A percentile compares a stretch with the other conserved stretches of the same genome.
Evolutionary conservation across 53 echinoderm and acorn worm genomes (phyloP).

Genomic region (Luidia sarsii): DNA sequence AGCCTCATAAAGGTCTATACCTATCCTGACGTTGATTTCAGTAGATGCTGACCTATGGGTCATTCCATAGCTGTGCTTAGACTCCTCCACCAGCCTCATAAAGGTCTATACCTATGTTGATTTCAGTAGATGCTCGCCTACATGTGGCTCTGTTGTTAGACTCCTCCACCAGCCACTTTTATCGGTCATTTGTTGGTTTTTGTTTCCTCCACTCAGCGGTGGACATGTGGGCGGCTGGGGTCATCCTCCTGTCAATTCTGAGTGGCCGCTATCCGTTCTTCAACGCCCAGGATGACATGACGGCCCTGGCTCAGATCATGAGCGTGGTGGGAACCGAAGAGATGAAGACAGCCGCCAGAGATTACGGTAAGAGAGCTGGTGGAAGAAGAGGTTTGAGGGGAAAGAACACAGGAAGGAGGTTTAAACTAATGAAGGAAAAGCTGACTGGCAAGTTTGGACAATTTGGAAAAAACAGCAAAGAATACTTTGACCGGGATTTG

Average conservation of each 20-base stretch:
- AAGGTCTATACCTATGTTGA: too few relatives aligned
- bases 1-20: too few relatives aligned
- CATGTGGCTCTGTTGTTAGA: too few relatives aligned
- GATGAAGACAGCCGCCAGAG: slow-evolving; percentile 71
- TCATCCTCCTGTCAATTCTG: slow-evolving; percentile 89
- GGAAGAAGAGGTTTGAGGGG: background rate
- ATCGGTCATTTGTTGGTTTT: background rate
- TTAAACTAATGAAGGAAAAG: too few relatives aligned
- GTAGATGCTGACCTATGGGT: too few relatives aligned
- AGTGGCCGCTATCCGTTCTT: slow-evolving; percentile 97
- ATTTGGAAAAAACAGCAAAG: too few relatives aligned
- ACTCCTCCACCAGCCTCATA: too few relatives aligned
- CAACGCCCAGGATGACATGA: slow-evolving; percentile 89
- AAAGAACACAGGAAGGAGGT: background rate
- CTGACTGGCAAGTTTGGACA: too few relatives aligned
- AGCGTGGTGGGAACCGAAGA: slow-evolving; percentile 88
- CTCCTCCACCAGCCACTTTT: too few relatives aligned
- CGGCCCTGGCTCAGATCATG: slow-evolving; percentile 95
- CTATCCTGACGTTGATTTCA: too few relatives aligned
- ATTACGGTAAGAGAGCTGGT: slow-evolving; percentile 68
- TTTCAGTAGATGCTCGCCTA: too few relatives aligned
- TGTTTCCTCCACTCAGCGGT: slow-evolving; percentile 67
- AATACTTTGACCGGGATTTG: background rate
- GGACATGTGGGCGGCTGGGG: slow-evolving; percentile 98
- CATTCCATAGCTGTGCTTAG: too few relatives aligned